These are phyloP conservation scores for Oceanodroma leucorhoa DNA, from an alignment of 2,797 vertebrate genomes.

Conservation along the genomic window DNA sequence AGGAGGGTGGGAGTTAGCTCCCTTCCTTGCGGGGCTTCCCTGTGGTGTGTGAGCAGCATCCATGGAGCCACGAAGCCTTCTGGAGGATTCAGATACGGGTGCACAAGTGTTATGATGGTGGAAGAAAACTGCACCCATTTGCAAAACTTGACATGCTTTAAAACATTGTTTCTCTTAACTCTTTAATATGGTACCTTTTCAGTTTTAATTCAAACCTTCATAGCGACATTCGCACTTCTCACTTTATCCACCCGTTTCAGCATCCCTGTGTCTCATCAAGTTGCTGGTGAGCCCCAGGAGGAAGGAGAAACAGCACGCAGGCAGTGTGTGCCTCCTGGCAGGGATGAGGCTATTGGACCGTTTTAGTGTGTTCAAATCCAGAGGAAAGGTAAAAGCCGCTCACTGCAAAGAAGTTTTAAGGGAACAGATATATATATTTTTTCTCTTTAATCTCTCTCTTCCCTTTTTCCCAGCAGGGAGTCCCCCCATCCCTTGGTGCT, in stretches of 20 bases:
- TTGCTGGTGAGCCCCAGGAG: background rate
- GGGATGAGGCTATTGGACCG: background rate
- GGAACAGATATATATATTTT: background rate
- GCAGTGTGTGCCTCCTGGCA: background rate
- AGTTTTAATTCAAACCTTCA: background rate
- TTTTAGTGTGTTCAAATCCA: background rate
- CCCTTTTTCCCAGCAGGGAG: background rate
- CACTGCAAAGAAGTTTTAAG: background rate
- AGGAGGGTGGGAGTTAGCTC: background rate
- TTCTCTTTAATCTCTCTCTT: background rate
- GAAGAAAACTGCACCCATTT: background rate
- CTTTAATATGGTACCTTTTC: background rate
- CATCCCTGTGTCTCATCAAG: background rate
- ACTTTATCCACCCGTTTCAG: rapidly evolving
- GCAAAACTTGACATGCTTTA: background rate
- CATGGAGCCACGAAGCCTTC: background rate
- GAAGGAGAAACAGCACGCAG: rapidly evolving
- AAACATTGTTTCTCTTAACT: background rate
- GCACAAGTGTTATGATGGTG: background rate
- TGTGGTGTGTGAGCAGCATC: background rate
- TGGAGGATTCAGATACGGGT: background rate
- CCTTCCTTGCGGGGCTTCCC: background rate
- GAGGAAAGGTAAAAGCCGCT: background rate
- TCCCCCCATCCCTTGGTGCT: background rate
- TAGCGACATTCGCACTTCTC: rapidly evolving